phyloP scores from a whole-genome alignment of 2,888 invertebrate species.

The Rapana venosa region DNA sequence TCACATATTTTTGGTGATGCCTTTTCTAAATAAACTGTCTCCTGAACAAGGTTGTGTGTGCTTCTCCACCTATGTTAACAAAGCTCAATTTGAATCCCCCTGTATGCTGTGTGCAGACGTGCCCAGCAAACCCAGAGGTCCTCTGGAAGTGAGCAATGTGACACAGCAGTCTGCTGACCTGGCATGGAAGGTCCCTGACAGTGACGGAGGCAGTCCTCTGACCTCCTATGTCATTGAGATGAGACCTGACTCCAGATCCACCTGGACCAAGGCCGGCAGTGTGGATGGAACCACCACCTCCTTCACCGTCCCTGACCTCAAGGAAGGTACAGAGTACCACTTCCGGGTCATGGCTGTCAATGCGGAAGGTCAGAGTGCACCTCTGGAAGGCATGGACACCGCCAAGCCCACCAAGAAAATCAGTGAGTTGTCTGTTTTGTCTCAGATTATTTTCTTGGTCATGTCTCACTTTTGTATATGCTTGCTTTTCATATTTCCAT shows the following conservation, averaged over 20 bases:
- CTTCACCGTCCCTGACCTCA: constrained; percentile 82
- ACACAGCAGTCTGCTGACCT: constrained; percentile 92
- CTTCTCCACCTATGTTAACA: not conserved
- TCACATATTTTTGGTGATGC: no score
- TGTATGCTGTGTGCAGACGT: constrained; percentile 82
- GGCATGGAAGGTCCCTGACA: constrained; percentile 76
- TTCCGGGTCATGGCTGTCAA: constrained; percentile 92
- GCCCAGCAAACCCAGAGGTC: constrained; percentile 92
- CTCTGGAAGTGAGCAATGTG: constrained; percentile 86
- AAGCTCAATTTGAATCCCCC: not conserved
- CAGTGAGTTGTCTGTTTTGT: constrained; percentile 57
- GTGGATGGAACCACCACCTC: constrained; percentile 58
- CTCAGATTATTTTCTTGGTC: not conserved
- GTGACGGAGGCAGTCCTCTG: constrained; percentile 76
- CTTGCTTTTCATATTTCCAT: not conserved
- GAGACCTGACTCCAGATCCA: constrained; percentile 86
- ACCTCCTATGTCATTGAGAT: constrained; percentile 80
- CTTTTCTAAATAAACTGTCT: no score
- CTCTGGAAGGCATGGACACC: constrained; percentile 76
- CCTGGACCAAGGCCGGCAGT: constrained; percentile 85
- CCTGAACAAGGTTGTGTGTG: not conserved
- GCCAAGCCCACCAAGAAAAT: constrained; percentile 65
- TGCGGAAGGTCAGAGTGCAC: constrained; percentile 89
- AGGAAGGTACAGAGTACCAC: constrained; percentile 89
- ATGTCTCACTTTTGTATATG: not conserved